Percentiles rank a stretch among this genome's conserved stretches.
Conservation (phyloP, 1,140 invertebrate genomes). For the Drosophila persimilis region DNA sequence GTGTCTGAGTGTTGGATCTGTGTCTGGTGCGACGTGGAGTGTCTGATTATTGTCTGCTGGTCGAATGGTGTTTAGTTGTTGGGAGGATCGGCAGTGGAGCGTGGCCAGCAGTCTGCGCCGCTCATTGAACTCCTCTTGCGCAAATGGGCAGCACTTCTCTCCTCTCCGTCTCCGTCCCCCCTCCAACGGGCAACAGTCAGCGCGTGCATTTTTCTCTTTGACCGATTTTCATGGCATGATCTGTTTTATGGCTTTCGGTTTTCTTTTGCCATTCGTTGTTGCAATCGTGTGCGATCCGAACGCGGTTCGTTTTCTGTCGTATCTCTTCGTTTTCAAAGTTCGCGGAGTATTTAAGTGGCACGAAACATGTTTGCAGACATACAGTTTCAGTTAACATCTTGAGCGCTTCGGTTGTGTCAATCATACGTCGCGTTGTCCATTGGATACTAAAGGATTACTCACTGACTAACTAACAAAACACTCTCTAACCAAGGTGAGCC, state of each 20-base stretch:
- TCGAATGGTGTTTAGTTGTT: slow-evolving; percentile 1
- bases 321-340: slow-evolving; percentile 20
- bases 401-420: slow-evolving; percentile 63
- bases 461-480: slow-evolving; percentile 42
- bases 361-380: slow-evolving; percentile 74
- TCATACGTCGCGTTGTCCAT: slow-evolving; percentile 52
- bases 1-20: neutral
- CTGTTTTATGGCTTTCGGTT: slow-evolving; percentile 80
- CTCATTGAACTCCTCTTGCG: slow-evolving; percentile 77
- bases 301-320: slow-evolving; percentile 9
- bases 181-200: slow-evolving; percentile 35
- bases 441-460: slow-evolving; percentile 55
- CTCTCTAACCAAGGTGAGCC: slow-evolving; percentile 55
- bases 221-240: slow-evolving; percentile 79
- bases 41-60: slow-evolving; percentile 11
- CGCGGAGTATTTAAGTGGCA: slow-evolving; percentile 67
- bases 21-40: neutral
- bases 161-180: neutral
- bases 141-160: slow-evolving; percentile 46
- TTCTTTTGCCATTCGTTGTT: slow-evolving; percentile 52
- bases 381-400: slow-evolving; percentile 73
- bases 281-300: slow-evolving; percentile 47
- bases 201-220: slow-evolving; percentile 78
- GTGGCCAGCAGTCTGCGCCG: slow-evolving; percentile 55
- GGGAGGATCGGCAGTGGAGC: slow-evolving; percentile 52